Evolutionary conservation across 2,113 vertebrate genomes (phyloP).

Genomic region (Corynorhinus townsendii): DNA sequence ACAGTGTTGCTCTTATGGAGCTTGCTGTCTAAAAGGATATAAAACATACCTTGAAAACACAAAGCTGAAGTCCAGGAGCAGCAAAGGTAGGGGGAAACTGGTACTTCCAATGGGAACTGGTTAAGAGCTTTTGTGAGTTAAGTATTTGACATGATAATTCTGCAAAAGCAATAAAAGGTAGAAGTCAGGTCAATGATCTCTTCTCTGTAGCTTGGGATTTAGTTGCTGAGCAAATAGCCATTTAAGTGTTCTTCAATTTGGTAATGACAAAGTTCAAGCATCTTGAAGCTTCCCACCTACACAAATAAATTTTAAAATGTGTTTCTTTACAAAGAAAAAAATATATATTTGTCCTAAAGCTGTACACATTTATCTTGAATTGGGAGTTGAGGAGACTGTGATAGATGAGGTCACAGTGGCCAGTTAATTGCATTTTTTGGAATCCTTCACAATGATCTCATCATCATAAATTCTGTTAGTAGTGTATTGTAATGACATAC

Average conservation of each 20-base stretch:
- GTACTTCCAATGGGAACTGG: not conserved
- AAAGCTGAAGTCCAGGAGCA: not conserved
- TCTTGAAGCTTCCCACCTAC: not conserved
- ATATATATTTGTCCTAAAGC: not conserved
- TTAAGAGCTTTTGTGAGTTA: not conserved
- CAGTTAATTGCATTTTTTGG: constrained; percentile 14
- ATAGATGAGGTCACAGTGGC: constrained; percentile 15
- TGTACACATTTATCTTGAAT: not conserved
- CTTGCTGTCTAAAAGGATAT: not conserved
- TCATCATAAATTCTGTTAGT: not conserved
- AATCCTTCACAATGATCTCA: constrained; percentile 37
- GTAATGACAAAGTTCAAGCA: not conserved
- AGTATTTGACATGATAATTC: not conserved
- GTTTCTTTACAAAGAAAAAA: not conserved
- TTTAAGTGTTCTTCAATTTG: not conserved
- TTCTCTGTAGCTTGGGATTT: not conserved
- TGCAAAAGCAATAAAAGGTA: not conserved
- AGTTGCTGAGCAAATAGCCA: not conserved
- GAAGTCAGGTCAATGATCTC: not conserved
- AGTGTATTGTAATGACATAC: constrained; percentile 44
- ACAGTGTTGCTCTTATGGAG: not conserved
- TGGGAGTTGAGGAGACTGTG: not conserved
- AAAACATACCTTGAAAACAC: not conserved
- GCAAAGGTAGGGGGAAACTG: not conserved
- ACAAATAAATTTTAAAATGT: not conserved